A percentile compares a stretch with the other conserved stretches of the same genome.
These are phyloP conservation scores for Pachyuromys duprasi DNA, from an alignment of 2,797 vertebrate species.

Conservation along the genomic window DNA sequence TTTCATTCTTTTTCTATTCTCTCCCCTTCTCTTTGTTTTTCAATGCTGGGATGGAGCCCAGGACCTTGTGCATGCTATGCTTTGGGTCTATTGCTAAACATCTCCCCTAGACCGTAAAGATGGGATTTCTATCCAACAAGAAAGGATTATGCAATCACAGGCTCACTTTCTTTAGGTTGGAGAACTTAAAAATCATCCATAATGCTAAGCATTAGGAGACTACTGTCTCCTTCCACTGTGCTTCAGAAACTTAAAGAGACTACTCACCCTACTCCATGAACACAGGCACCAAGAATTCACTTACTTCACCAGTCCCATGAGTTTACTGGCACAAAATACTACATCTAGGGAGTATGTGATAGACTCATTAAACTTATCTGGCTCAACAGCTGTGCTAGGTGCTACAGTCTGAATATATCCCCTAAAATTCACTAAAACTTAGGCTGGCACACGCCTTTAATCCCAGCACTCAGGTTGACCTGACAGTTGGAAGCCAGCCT, in stretches of 20 bases:
- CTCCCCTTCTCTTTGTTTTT: neutral
- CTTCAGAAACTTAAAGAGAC: neutral
- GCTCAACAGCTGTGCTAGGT: neutral
- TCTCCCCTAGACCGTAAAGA: neutral
- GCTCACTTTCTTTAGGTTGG: neutral
- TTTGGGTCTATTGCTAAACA: neutral
- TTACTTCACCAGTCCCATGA: neutral
- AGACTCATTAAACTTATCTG: neutral
- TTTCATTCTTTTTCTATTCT: neutral
- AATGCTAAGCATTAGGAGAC: neutral
- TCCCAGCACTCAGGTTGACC: neutral
- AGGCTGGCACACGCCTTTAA: neutral
- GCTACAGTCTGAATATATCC: neutral
- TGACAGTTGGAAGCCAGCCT: neutral
- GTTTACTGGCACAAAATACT: neutral
- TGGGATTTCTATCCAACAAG: neutral
- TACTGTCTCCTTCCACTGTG: neutral
- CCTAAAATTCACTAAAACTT: neutral
- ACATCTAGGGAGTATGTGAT: neutral
- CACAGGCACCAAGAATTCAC: neutral
- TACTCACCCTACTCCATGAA: neutral
- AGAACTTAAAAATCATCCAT: neutral
- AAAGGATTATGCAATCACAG: neutral
- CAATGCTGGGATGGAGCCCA: neutral
- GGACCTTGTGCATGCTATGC: neutral